Conservation (phyloP, 2,797 vertebrate genomes). For the Triplophysa yarkandensis region DNA sequence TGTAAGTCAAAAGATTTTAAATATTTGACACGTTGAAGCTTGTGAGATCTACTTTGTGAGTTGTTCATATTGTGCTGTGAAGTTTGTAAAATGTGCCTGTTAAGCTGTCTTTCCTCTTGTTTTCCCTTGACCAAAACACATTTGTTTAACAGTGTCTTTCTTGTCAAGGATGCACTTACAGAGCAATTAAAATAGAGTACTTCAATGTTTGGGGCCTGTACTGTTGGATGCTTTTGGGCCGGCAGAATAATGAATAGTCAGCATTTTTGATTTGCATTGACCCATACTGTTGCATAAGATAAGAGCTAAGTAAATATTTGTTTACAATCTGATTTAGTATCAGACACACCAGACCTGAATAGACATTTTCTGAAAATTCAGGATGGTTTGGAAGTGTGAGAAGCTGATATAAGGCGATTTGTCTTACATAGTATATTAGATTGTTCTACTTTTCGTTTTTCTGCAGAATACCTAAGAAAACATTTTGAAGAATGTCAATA, state of each 20-base stretch:
- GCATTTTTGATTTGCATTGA: constrained; percentile 63
- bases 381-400: too few relatives aligned
- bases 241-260: constrained; percentile 65
- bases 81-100: neutral
- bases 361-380: too few relatives aligned
- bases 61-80: neutral
- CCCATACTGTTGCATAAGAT: constrained; percentile 17
- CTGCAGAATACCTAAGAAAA: too few relatives aligned
- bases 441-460: too few relatives aligned
- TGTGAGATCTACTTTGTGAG: neutral
- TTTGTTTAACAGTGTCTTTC: constrained; percentile 63
- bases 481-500: too few relatives aligned
- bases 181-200: constrained; percentile 62
- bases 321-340: too few relatives aligned
- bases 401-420: too few relatives aligned
- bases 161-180: constrained; percentile 65
- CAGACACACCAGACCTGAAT: too few relatives aligned
- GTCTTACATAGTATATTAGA: too few relatives aligned
- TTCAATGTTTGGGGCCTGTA: constrained; percentile 64
- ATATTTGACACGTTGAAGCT: neutral
- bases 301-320: too few relatives aligned
- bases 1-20: neutral
- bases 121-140: constrained; percentile 57
- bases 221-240: constrained; percentile 56
- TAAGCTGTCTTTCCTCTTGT: constrained; percentile 47